Evolutionary conservation across 2,888 invertebrate genomes (phyloP).

Genomic region (Poecilobothrus nobilitatus): DNA sequence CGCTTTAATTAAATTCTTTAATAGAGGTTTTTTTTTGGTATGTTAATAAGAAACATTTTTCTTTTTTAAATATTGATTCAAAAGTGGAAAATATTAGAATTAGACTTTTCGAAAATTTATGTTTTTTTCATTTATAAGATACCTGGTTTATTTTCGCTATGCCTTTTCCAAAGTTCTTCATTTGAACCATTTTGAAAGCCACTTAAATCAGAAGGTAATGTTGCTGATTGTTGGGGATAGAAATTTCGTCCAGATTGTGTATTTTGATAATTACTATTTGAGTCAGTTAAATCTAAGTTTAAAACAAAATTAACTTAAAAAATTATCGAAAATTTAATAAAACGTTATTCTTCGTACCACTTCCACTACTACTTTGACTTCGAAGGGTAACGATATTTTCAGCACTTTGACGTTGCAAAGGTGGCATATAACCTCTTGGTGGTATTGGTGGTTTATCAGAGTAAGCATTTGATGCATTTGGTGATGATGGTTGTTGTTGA

Average conservation of each 20-base stretch:
- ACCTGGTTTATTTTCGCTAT: slow-evolving; percentile 42
- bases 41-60: no score
- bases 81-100: no score
- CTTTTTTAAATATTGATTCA: no score
- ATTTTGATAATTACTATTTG: slow-evolving; percentile 32
- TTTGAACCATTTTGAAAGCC: slow-evolving; percentile 38
- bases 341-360: slow-evolving; percentile 28
- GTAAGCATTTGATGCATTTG: slow-evolving; percentile 32
- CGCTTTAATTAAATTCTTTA: no score
- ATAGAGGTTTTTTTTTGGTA: no score
- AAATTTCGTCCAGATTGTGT: slow-evolving; percentile 27
- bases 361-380: slow-evolving; percentile 33
- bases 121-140: not conserved
- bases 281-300: slow-evolving; percentile 31
- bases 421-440: slow-evolving; percentile 52
- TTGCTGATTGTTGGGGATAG: slow-evolving; percentile 30
- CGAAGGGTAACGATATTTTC: slow-evolving; percentile 38
- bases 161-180: slow-evolving; percentile 37
- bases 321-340: not conserved
- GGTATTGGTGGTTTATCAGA: slow-evolving; percentile 52
- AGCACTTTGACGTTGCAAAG: slow-evolving; percentile 44
- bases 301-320: not conserved
- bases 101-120: no score
- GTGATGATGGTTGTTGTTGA: slow-evolving; percentile 32
- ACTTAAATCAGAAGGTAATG: slow-evolving; percentile 32